Base-by-base conservation (phyloP, 2,888 invertebrate genomes). In the Amiota mariae region DNA sequence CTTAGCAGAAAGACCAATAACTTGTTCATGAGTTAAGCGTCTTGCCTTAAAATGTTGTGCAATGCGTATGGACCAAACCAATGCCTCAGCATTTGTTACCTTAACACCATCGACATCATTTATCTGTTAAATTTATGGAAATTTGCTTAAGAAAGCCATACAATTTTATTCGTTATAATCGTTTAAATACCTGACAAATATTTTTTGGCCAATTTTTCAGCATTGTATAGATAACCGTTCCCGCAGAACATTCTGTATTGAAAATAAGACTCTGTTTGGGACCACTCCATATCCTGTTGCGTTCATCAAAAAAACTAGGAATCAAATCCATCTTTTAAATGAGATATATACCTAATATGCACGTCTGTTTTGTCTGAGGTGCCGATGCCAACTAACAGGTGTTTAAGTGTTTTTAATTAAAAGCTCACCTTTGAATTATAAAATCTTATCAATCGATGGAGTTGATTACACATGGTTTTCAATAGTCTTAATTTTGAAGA, bases 1-100 rank as follows among this genome's bases (percentile, higher is more conserved):
- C 18, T 73, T 72, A 9, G 81, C 82, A 13, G 81, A 75, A 36
- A 88, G 76, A 4, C 86, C 86, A n/a, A 87, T 72, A n/a, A 87
- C 75, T 70, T 81, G 81, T 0, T 78, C 78, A 67, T 84, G 79
- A 24, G 78, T 73, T 0, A 87, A 24, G 0, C 79, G 80, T 1
- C 78, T 67, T 8, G 77, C 75, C 71, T 80, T 78, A 8, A 86
- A 73, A 8, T 82, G 73, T 71, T 81, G 81, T 0, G 84, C 82
- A 1, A 85, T 76, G 47, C 82, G 81, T 51, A 84, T 80, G 49
- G 79, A 81, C 76, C 81, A 75, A 0, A 73, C 79, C n/a, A 80
- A 72, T 0, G 81, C 80, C 49, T 84, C 75, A 3, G 75, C 71
- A 47, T 78, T 80, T 6, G 82, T 84, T 10, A 85, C 76, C 6